phyloP scores from a whole-genome alignment of 30 jellyfish, hydroid and myxozoan genomes.

The Haliclystus octoradiatus region DNA sequence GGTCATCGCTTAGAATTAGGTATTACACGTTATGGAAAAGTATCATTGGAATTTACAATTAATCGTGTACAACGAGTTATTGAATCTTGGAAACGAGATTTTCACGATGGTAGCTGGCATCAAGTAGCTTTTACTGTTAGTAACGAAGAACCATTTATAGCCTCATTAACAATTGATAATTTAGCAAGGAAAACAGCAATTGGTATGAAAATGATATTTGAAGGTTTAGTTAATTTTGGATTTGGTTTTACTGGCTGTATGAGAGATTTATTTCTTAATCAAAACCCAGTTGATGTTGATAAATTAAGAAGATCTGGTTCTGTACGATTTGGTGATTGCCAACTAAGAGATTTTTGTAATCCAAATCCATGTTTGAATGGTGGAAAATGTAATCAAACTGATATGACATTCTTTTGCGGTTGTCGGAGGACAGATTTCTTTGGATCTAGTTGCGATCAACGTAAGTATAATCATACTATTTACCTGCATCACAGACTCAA shows the following conservation, averaged over 20 bases:
- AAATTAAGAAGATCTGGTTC: constrained; percentile 23
- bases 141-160: constrained; percentile 37
- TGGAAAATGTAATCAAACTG: constrained; percentile 95
- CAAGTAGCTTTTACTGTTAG: constrained; percentile 42
- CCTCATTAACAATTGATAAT: constrained; percentile 86
- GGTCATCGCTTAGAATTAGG: constrained; percentile 43
- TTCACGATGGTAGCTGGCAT: constrained; percentile 95
- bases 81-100: constrained; percentile 58
- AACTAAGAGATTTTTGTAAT: constrained; percentile 78
- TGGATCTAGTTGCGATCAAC: constrained; percentile 82
- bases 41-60: constrained; percentile 33
- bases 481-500: no score
- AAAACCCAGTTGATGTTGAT: constrained; percentile 14
- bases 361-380: constrained; percentile 99
- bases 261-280: constrained; percentile 75
- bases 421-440: constrained; percentile 77
- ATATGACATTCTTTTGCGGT: constrained; percentile 68
- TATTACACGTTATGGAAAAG: constrained; percentile 66
- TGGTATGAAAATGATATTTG: constrained; percentile 26
- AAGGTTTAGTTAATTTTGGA: constrained; percentile 77
- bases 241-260: constrained; percentile 97
- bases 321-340: constrained; percentile 62
- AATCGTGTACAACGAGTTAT: constrained; percentile 51
- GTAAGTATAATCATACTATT: constrained; percentile 41
- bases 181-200: constrained; percentile 62